These are phyloP conservation scores for Criorhina ranunculi DNA, from an alignment of 2,888 invertebrate genomes.

Conservation along the genomic window DNA sequence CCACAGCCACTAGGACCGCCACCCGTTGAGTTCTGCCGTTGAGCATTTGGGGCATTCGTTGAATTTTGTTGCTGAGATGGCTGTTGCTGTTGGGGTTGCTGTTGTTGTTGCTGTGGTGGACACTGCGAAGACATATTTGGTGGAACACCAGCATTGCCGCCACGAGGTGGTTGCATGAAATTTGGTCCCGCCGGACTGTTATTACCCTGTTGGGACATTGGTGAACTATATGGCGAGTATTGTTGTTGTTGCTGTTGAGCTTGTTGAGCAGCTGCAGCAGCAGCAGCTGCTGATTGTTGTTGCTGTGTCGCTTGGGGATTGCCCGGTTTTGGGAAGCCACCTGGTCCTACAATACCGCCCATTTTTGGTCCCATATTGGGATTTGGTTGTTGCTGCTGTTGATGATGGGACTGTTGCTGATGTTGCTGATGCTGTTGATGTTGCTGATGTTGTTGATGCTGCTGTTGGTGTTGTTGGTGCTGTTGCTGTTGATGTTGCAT, in stretches of 20 bases:
- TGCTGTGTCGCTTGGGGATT: conserved; percentile 78
- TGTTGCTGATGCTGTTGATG: conserved; percentile 79
- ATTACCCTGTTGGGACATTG: conserved; percentile 87
- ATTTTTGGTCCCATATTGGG: conserved; percentile 80
- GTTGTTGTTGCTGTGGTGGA: conserved; percentile 77
- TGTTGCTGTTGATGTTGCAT: conserved; percentile 81
- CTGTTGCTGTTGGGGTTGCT: conserved; percentile 64
- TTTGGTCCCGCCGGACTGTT: conserved; percentile 80
- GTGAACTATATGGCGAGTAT: conserved; percentile 89
- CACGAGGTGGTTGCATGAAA: conserved; percentile 83
- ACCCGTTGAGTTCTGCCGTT: conserved; percentile 59
- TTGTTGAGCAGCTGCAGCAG: conserved; percentile 72
- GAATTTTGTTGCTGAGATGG: conserved; percentile 74
- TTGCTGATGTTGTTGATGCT: conserved; percentile 78
- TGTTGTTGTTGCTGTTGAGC: conserved; percentile 86
- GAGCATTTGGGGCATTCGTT: conserved; percentile 69
- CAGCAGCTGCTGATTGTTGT: conserved; percentile 78
- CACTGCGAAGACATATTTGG: conserved; percentile 79
- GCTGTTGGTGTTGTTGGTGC: conserved; percentile 80
- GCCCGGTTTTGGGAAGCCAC: conserved; percentile 79
- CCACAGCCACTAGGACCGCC: conserved; percentile 74
- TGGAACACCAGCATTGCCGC: conserved; percentile 77
- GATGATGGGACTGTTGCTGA: conserved; percentile 77
- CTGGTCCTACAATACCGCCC: conserved; percentile 80
- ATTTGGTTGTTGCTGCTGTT: conserved; percentile 82